Percentiles rank a stretch among this genome's conserved stretches.
Evolutionary conservation across 1,140 invertebrate genomes (phyloP).

Genomic region (Saxidomus purpurata): DNA sequence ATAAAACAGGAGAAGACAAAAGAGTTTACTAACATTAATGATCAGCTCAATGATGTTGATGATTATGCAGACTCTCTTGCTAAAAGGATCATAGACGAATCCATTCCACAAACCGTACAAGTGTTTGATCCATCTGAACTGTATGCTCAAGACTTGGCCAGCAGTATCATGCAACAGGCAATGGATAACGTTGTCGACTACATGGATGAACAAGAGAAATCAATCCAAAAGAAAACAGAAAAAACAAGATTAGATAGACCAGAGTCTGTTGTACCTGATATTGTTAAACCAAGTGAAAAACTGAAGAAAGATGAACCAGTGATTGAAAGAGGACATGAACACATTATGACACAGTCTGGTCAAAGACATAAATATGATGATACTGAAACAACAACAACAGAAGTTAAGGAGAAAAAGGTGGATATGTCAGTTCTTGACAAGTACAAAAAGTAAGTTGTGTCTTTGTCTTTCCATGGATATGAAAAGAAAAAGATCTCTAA

Average conservation of each 20-base stretch:
- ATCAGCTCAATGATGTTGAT: slow-evolving; percentile 34
- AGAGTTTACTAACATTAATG: slow-evolving; percentile 7
- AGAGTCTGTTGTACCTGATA: neutral
- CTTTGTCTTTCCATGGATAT: too few relatives aligned
- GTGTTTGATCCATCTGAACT: slow-evolving; percentile 63
- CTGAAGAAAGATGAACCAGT: neutral
- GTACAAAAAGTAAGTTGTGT: slow-evolving; percentile 61
- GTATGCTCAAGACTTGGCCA: slow-evolving; percentile 69
- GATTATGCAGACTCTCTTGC: slow-evolving; percentile 50
- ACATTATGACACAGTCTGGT: neutral
- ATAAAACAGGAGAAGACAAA: slow-evolving; percentile 44
- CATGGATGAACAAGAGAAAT: slow-evolving; percentile 56
- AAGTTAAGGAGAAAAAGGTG: slow-evolving; percentile 19
- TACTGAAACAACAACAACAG: slow-evolving; percentile 13
- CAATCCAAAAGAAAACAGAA: slow-evolving; percentile 32
- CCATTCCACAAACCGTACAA: slow-evolving; percentile 55
- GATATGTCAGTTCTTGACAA: slow-evolving; percentile 54
- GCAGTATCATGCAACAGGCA: slow-evolving; percentile 64
- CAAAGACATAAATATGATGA: neutral
- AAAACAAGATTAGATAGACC: slow-evolving; percentile 15
- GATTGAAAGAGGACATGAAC: neutral
- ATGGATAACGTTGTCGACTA: slow-evolving; percentile 50
- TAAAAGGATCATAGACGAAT: slow-evolving; percentile 48
- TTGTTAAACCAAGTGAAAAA: neutral
- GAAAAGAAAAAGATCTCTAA: too few relatives aligned